Evolutionary conservation across 2,113 vertebrate species (phyloP).

Genomic region (Pteronura brasiliensis): DNA sequence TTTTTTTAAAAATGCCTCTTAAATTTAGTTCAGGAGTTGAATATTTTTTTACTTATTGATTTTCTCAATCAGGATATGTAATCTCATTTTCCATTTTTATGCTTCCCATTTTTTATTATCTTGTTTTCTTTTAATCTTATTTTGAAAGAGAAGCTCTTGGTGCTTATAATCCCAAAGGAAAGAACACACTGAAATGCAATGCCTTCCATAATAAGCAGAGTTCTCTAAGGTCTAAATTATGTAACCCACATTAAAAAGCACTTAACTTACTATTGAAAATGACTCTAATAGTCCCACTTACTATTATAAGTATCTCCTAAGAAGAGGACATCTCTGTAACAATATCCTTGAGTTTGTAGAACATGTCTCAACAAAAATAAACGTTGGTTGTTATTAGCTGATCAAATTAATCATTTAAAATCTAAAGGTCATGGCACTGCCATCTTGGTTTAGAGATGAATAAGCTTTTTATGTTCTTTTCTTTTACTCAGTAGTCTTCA

Average conservation of each 20-base stretch:
- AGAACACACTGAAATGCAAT: slow-evolving; percentile 46
- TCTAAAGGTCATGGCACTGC: background rate
- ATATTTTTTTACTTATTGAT: slow-evolving; percentile 23
- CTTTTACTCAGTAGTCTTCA: background rate
- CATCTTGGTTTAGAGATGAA: slow-evolving; percentile 24
- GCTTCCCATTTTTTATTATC: slow-evolving; percentile 33
- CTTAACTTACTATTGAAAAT: slow-evolving; percentile 3
- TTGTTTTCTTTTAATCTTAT: slow-evolving; percentile 42
- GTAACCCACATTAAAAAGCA: slow-evolving; percentile 10
- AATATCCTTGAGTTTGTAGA: background rate
- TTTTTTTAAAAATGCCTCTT: background rate
- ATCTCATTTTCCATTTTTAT: slow-evolving; percentile 60
- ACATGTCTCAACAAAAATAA: slow-evolving; percentile 36
- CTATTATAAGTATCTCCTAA: slow-evolving; percentile 22
- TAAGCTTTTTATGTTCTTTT: background rate
- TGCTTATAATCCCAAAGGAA: slow-evolving; percentile 24
- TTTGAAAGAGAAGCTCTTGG: slow-evolving; percentile 55
- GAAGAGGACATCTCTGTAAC: background rate
- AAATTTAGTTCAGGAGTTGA: slow-evolving; percentile 10
- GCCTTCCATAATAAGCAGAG: slow-evolving; percentile 32
- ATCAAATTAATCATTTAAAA: slow-evolving; percentile 42
- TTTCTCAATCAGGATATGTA: background rate
- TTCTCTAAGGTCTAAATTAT: slow-evolving; percentile 45
- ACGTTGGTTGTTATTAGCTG: background rate
- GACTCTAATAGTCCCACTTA: background rate